A percentile compares a stretch with the other conserved stretches of the same genome.
Evolutionary conservation across 2,797 vertebrate genomes (phyloP).

Genomic region (Falco novaeseelandiae): DNA sequence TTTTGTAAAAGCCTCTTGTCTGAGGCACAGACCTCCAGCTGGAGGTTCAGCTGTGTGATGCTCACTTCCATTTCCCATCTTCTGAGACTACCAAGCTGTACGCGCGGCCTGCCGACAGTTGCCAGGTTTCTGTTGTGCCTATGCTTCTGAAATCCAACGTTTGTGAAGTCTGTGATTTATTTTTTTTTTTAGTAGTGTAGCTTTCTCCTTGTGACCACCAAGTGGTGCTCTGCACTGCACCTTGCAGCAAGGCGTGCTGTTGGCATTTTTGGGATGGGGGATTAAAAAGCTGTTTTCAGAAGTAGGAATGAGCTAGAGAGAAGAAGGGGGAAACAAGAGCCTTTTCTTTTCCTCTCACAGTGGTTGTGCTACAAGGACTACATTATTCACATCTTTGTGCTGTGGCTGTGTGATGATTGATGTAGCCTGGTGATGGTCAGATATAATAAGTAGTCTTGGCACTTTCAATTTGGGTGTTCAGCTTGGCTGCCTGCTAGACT

Average conservation of each 20-base stretch:
- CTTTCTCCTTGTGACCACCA: constrained; percentile 11
- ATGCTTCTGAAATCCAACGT: not conserved
- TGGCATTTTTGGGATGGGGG: not conserved
- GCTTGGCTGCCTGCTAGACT: not conserved
- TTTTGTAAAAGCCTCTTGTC: not conserved
- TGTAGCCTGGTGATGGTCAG: not conserved
- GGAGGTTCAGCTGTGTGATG: not conserved
- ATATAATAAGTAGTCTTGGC: not conserved
- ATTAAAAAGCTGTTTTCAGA: not conserved
- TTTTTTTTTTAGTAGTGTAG: not conserved
- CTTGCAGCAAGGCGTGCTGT: not conserved
- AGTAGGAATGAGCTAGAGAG: not conserved
- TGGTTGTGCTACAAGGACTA: not conserved
- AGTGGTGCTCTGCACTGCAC: constrained; percentile 55
- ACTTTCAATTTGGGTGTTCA: constrained; percentile 18
- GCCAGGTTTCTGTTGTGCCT: not conserved
- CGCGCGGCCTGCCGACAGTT: not conserved
- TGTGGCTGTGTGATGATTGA: not conserved
- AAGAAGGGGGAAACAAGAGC: not conserved
- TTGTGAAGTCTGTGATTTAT: not conserved
- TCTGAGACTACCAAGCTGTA: rapidly evolving
- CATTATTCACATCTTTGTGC: not conserved
- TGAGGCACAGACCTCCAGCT: not conserved
- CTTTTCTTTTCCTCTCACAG: not conserved
- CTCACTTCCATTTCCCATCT: not conserved